Conservation (phyloP, 2,888 invertebrate species). For the Heliconius charithonia region DNA sequence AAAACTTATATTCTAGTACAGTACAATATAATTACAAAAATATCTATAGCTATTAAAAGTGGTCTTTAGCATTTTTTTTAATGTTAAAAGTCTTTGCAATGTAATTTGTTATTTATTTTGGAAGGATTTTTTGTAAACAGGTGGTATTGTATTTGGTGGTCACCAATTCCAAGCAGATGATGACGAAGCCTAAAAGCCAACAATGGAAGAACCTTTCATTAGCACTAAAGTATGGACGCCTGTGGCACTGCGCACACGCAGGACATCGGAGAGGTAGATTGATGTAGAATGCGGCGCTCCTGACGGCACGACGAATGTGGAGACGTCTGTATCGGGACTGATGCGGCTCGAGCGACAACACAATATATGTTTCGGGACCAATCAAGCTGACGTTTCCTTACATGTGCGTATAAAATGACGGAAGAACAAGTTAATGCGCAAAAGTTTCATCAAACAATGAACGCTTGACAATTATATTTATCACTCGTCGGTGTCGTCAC, state of each 20-base stretch:
- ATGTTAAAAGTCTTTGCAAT: background rate
- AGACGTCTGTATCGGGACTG: conserved; percentile 32
- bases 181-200: conserved; percentile 1
- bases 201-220: conserved; percentile 9
- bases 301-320: conserved; percentile 34
- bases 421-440: conserved; percentile 10
- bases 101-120: background rate
- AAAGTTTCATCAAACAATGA: background rate
- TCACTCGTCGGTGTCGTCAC: background rate
- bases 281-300: conserved; percentile 35
- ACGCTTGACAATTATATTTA: background rate
- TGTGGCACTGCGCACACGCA: conserved; percentile 8
- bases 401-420: conserved; percentile 6
- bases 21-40: no score
- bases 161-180: background rate
- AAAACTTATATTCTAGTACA: no score
- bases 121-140: background rate
- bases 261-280: conserved; percentile 29
- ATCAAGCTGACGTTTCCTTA: conserved; percentile 29
- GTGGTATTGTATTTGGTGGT: background rate
- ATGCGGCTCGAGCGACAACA: conserved; percentile 33
- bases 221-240: conserved; percentile 21
- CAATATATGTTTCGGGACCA: conserved; percentile 26
- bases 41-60: no score
- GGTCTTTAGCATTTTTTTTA: no score